phyloP scores from a whole-genome alignment of 1,140 invertebrate species.

The Mizuhopecten yessoensis region DNA sequence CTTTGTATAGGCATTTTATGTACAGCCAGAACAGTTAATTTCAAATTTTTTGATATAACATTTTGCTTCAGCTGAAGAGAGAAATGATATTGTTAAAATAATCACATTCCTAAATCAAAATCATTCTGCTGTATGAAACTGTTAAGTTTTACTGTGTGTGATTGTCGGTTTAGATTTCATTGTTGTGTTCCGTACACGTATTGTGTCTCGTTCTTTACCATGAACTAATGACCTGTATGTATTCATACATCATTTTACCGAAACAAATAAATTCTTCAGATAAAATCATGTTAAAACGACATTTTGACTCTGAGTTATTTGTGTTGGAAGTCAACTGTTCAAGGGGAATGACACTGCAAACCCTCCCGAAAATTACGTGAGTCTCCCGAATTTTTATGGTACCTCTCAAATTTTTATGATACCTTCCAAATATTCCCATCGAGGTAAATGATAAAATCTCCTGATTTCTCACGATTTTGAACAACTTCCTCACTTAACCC shows the following conservation, averaged over 20 bases:
- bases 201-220: neutral
- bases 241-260: neutral
- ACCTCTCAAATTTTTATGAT: no score
- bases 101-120: neutral
- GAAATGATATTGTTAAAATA: neutral
- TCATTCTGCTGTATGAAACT: neutral
- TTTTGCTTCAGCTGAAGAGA: neutral
- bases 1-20: no score
- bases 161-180: neutral
- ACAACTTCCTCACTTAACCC: no score
- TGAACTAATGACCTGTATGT: neutral
- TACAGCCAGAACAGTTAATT: no score
- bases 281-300: neutral
- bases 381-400: no score
- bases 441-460: no score
- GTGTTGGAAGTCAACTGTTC: no score
- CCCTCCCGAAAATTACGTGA: no score
- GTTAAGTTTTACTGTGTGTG: constrained; percentile 9
- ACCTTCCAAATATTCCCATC: no score
- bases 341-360: no score
- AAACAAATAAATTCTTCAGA: constrained; percentile 4
- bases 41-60: neutral
- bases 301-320: neutral
- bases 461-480: no score
- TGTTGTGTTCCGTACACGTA: neutral